Percentiles rank a stretch among this genome's conserved stretches.
These are phyloP conservation scores for Capreolus pygargus DNA, from an alignment of 2,113 vertebrate genomes.

Conservation along the genomic window DNA sequence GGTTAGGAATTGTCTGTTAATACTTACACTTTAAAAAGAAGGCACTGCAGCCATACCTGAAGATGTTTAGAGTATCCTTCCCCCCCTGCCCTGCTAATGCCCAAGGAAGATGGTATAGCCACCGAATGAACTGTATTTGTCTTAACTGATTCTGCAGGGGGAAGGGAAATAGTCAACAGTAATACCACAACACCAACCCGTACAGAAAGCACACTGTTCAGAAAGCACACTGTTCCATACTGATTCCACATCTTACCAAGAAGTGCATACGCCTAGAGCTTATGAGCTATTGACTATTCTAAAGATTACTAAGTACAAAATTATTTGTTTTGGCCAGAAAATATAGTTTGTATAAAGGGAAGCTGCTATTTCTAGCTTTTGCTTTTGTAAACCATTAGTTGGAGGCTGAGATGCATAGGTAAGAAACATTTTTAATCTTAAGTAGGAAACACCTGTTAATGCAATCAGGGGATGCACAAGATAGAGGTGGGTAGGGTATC, in stretches of 20 bases:
- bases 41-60: not conserved
- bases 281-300: not conserved
- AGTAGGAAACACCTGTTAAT: not conserved
- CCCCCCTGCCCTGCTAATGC: not conserved
- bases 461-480: not conserved
- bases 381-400: not conserved
- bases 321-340: not conserved
- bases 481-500: not conserved
- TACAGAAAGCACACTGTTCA: not conserved
- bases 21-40: not conserved
- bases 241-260: not conserved
- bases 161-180: too few species aligned
- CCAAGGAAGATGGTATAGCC: not conserved
- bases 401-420: not conserved
- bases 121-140: not conserved
- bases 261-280: not conserved
- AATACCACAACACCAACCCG: not conserved
- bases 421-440: not conserved
- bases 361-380: not conserved
- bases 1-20: not conserved
- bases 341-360: not conserved
- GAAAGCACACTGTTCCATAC: not conserved
- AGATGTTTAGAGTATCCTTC: not conserved
- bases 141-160: not conserved
- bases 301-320: not conserved